These are phyloP conservation scores for Passerculus sandwichensis DNA, from an alignment of 2,797 vertebrate genomes.

Conservation along the genomic window DNA sequence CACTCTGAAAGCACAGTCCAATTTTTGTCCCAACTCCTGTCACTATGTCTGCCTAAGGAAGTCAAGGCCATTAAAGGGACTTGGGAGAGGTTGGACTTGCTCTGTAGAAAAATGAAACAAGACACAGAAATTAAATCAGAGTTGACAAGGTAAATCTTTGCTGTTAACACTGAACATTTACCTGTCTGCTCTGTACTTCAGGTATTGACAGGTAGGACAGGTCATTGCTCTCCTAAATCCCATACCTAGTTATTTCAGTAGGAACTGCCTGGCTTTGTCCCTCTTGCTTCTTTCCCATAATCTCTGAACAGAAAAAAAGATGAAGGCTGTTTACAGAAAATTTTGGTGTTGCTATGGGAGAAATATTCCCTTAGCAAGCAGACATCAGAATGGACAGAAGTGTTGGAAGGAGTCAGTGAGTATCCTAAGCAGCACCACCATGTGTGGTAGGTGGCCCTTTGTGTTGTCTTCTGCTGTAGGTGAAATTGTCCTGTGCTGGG, in stretches of 20 bases:
- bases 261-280: neutral
- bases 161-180: neutral
- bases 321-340: neutral
- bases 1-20: neutral
- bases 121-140: neutral
- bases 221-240: neutral
- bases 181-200: neutral
- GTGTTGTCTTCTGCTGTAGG: neutral
- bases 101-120: neutral
- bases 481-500: neutral
- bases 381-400: neutral
- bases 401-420: neutral
- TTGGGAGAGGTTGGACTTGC: neutral
- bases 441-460: neutral
- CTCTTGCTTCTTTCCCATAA: slow-evolving; percentile 10
- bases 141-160: neutral
- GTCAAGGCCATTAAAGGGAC: neutral
- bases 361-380: neutral
- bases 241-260: neutral
- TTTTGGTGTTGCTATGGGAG: neutral
- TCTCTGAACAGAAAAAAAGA: neutral
- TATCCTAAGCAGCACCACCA: neutral
- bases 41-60: neutral
- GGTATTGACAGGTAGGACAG: neutral
- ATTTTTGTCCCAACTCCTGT: neutral